These are phyloP conservation scores for Mormyrus hasselquistii DNA, from an alignment of 2,797 vertebrate species.

Conservation along the genomic window DNA sequence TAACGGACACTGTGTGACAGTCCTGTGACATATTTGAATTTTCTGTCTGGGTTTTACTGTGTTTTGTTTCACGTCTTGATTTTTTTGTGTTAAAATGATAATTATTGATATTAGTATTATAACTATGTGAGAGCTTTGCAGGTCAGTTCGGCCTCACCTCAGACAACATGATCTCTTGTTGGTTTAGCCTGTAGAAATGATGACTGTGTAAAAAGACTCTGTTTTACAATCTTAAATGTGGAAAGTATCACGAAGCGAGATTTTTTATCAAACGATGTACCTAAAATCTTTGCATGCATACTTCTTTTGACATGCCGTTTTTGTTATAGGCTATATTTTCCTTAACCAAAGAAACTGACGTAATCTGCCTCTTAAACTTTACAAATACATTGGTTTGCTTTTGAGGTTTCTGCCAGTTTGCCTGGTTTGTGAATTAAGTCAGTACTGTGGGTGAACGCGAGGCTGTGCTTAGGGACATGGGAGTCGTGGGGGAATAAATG, in stretches of 20 bases:
- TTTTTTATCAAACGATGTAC: conserved; percentile 27
- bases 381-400: conserved; percentile 17
- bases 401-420: conserved; percentile 25
- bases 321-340: conserved; percentile 12
- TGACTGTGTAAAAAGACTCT: background rate
- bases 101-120: conserved; percentile 44
- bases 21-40: conserved; percentile 46
- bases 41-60: conserved; percentile 42
- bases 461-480: background rate
- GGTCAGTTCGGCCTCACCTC: conserved; percentile 28
- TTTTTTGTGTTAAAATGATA: conserved; percentile 41
- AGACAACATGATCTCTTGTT: conserved; percentile 22
- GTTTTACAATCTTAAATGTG: background rate
- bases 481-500: background rate
- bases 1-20: conserved; percentile 16
- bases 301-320: conserved; percentile 15
- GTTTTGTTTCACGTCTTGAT: conserved; percentile 36
- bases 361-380: conserved; percentile 27
- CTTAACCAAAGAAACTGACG: conserved; percentile 60
- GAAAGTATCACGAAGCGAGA: conserved; percentile 26
- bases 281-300: conserved; percentile 12
- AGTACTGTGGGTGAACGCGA: conserved; percentile 8
- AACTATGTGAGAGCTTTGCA: conserved; percentile 46
- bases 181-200: conserved; percentile 23
- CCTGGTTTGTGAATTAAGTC: conserved; percentile 12